These are phyloP conservation scores for Sycophila sp. DNA, from an alignment of 1,140 invertebrate genomes.

Conservation along the genomic window DNA sequence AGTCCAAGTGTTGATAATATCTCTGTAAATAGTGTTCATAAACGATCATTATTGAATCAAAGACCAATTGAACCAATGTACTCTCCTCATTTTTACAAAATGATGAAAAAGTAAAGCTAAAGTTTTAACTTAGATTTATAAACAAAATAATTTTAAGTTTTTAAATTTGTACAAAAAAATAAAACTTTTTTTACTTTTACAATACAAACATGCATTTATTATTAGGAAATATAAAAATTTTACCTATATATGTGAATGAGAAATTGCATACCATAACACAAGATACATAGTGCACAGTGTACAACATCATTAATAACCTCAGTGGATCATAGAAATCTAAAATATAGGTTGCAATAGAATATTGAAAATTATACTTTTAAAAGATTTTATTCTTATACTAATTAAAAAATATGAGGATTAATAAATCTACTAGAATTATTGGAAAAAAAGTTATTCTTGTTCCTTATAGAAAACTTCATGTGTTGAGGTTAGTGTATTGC, in stretches of 20 bases:
- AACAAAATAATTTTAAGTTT: no score
- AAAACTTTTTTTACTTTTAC: not conserved
- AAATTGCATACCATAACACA: not conserved
- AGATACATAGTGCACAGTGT: not conserved
- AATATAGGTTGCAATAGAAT: not conserved
- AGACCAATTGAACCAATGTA: constrained; percentile 20
- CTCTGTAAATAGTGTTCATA: not conserved
- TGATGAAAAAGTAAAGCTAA: constrained; percentile 13
- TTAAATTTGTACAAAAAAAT: not conserved
- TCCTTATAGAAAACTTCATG: constrained; percentile 76
- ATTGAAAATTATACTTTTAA: no score
- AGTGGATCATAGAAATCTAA: no score
- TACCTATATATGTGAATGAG: not conserved
- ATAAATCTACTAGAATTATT: constrained; percentile 70
- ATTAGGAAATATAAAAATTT: not conserved
- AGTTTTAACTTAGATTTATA: not conserved
- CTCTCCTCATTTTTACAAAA: constrained; percentile 28
- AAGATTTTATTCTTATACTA: not conserved
- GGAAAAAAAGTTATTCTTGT: constrained; percentile 74
- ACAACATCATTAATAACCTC: not conserved
- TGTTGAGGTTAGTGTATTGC: constrained; percentile 70
- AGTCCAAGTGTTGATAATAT: not conserved
- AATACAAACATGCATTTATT: not conserved
- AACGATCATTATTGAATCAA: not conserved
- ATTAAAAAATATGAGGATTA: constrained; percentile 66